phyloP scores from a whole-genome alignment of 2,797 vertebrate species.

The Glyptemys insculpta region DNA sequence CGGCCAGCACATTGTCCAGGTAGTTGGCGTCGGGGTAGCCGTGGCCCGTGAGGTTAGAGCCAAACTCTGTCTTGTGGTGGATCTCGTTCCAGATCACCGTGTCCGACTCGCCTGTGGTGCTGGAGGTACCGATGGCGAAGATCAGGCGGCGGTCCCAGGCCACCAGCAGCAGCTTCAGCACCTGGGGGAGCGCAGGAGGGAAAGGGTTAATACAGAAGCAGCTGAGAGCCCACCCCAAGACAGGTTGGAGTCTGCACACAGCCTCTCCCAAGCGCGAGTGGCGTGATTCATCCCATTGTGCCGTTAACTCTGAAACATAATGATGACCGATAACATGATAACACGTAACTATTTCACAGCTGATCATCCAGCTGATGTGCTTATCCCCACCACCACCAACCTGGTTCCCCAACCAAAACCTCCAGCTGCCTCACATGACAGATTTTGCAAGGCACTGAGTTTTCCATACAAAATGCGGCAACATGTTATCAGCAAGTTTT shows the following conservation, averaged over 20 bases:
- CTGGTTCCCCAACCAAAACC: background rate
- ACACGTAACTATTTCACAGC: rapidly evolving
- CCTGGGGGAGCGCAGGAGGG: constrained; percentile 73
- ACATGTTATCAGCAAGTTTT: background rate
- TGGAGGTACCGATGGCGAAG: constrained; percentile 95
- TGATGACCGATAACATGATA: rapidly evolving
- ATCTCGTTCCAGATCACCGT: constrained; percentile 98
- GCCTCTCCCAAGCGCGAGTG: background rate
- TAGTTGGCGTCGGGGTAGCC: constrained; percentile 95
- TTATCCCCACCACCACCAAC: background rate
- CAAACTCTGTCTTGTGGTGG: constrained; percentile 97
- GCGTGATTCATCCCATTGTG: background rate
- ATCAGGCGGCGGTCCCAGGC: constrained; percentile 96
- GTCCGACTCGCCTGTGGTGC: constrained; percentile 95
- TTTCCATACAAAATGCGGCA: background rate
- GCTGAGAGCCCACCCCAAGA: background rate
- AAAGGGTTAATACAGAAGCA: background rate
- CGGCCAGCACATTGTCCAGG: constrained; percentile 95
- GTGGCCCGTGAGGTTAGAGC: constrained; percentile 95
- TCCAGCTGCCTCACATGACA: background rate
- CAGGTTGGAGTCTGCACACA: background rate
- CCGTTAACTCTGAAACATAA: background rate
- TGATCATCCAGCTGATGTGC: background rate
- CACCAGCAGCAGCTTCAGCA: constrained; percentile 92
- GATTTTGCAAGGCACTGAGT: too few relatives aligned